Base-by-base conservation (phyloP, 2,888 invertebrate species). In the Pandemis heparana region DNA sequence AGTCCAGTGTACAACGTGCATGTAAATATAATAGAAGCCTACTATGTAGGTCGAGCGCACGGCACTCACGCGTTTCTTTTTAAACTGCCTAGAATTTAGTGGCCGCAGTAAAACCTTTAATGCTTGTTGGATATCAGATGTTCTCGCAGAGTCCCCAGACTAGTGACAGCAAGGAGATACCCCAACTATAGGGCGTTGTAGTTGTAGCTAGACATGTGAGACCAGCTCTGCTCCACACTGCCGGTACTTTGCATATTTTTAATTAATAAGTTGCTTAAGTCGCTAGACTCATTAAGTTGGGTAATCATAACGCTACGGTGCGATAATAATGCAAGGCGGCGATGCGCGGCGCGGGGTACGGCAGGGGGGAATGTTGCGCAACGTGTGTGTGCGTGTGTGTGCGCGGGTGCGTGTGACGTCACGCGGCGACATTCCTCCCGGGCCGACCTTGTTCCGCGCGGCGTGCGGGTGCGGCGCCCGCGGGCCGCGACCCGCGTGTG, bases 271-370 rank as follows among this genome's bases (percentile, higher is more conserved):
- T 48, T 5, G n/a, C 48, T 48, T 46, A 46, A 48, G 43, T 14
- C 48, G 48, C 48, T 48, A n/a, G 5, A 48, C 48, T 48, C 48
- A n/a, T 48, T 46, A 53, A 2, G 39, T 18, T 43, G 62, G 62
- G 62, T 62, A 56, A 16, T 63, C 63, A 63, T 46, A 56, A 63
- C 62, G 41, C 38, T n/a, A 46, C 9, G 23, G 41, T 41, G 70
- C 70, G 64, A 18, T 59, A 53, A 60, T 71, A 71, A 61, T 67
- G 72, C 72, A 70, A 38, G 61, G 51, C 41, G 41, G 56, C 63
- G 69, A 62, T 60, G 62, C 61, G 73, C 67, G 70, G 77, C 74
- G 75, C 77, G 74, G 78, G 75, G 71, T 75, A 77, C 72, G 78
- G 75, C 70, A 80, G 76, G 77, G 62, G 73, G 75, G 76, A 80